Percentiles rank a stretch among this genome's conserved stretches.
phyloP scores from a whole-genome alignment of 2,113 vertebrate genomes.

The Lophotis ruficrista region DNA sequence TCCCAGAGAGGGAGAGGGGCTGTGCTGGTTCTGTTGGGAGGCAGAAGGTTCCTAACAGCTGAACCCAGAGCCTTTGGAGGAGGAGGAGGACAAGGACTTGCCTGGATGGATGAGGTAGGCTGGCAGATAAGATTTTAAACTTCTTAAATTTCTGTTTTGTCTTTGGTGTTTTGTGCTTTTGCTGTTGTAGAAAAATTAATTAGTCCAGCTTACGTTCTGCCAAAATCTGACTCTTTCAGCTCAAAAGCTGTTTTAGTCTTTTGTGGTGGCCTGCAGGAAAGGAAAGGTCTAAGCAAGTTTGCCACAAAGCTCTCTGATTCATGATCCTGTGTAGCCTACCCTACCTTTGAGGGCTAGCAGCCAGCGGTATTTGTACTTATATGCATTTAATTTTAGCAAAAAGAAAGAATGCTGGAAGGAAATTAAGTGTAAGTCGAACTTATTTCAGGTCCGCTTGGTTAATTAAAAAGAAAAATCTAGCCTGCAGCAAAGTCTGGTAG shows the following conservation, averaged over 20 bases:
- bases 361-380: not conserved
- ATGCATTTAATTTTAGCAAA: not conserved
- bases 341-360: not conserved
- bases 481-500: not conserved
- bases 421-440: not conserved
- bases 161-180: not conserved
- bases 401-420: not conserved
- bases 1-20: fast-evolving
- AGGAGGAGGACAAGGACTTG: fast-evolving
- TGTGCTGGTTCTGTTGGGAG: fast-evolving
- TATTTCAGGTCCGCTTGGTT: not conserved
- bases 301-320: not conserved
- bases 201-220: fast-evolving
- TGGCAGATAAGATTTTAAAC: fast-evolving
- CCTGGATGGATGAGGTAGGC: fast-evolving
- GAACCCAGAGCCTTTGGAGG: fast-evolving
- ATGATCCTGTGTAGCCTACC: not conserved
- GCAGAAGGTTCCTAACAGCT: fast-evolving
- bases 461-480: slow-evolving; percentile 40
- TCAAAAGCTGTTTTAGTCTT: not conserved
- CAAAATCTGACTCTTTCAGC: not conserved
- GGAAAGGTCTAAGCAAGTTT: not conserved
- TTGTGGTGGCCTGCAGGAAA: not conserved
- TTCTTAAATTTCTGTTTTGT: fast-evolving
- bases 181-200: not conserved